Evolutionary conservation across 2,113 vertebrate species (phyloP).

Genomic region (Anhinga rufa): DNA sequence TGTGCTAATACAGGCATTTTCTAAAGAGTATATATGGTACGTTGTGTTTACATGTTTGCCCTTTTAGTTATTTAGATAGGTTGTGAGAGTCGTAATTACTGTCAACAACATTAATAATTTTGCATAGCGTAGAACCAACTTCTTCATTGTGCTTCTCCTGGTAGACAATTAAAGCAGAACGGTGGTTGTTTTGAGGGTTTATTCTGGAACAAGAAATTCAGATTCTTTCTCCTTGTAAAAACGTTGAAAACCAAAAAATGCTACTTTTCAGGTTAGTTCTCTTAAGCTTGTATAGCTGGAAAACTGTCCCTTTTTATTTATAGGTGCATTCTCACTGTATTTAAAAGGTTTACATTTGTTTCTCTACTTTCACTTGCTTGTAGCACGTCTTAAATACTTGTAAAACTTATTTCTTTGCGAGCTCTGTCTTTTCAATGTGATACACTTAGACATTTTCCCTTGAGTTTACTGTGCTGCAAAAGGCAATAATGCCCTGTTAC

Average conservation of each 20-base stretch:
- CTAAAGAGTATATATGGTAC: background rate
- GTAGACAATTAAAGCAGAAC: background rate
- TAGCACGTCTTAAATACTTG: slow-evolving; percentile 25
- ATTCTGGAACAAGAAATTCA: background rate
- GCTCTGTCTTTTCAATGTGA: slow-evolving; percentile 1
- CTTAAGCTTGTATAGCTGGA: background rate
- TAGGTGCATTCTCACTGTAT: background rate
- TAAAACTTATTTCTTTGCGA: slow-evolving; percentile 23
- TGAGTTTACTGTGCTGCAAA: slow-evolving; percentile 10
- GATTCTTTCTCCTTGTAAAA: background rate
- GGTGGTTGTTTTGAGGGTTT: background rate
- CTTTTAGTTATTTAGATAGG: slow-evolving; percentile 37
- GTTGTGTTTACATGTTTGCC: background rate
- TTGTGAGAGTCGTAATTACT: slow-evolving; percentile 42
- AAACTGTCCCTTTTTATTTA: slow-evolving; percentile 4
- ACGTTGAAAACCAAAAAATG: background rate
- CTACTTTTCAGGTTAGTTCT: background rate
- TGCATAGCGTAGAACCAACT: background rate
- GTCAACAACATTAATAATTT: slow-evolving; percentile 43
- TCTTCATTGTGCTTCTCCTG: background rate
- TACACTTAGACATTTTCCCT: slow-evolving; percentile 17
- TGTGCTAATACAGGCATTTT: background rate
- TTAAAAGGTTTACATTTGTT: background rate
- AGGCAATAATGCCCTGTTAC: slow-evolving; percentile 48
- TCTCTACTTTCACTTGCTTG: background rate